Evolutionary conservation across 1,140 invertebrate genomes (phyloP).

Genomic region (Atta texana): DNA sequence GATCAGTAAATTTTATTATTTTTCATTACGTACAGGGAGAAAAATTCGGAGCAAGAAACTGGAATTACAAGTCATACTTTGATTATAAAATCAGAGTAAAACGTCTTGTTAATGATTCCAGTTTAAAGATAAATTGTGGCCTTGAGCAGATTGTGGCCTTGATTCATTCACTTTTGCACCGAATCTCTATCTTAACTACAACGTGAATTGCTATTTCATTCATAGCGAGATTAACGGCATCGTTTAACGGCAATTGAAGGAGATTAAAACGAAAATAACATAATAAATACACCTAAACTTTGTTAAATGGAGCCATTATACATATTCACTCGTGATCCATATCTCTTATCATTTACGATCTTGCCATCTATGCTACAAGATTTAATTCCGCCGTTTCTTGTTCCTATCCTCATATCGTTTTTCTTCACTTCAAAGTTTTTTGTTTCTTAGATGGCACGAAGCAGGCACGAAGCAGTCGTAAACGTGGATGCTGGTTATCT

Average conservation of each 20-base stretch:
- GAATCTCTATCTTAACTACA: constrained; percentile 1
- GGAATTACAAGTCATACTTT: background rate
- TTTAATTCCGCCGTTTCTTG: constrained; percentile 15
- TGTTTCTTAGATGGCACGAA: background rate
- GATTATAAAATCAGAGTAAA: background rate
- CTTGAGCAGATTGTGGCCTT: background rate
- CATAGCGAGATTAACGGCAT: background rate
- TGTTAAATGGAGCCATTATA: background rate
- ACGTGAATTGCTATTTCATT: background rate
- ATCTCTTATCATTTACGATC: background rate
- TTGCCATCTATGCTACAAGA: background rate
- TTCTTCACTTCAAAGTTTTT: constrained; percentile 14
- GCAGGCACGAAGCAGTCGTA: constrained; percentile 2
- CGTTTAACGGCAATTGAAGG: background rate
- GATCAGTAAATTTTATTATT: background rate
- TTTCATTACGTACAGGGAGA: background rate
- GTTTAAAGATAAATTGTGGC: too few relatives aligned
- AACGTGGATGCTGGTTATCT: constrained; percentile 10
- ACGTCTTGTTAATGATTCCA: too few relatives aligned
- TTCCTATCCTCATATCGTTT: background rate
- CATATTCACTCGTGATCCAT: background rate
- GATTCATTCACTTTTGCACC: background rate
- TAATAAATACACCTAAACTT: background rate
- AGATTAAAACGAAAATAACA: background rate
- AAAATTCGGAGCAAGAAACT: background rate